These are phyloP conservation scores for Drosophila nannoptera DNA, from an alignment of 1,140 invertebrate species.

Conservation along the genomic window DNA sequence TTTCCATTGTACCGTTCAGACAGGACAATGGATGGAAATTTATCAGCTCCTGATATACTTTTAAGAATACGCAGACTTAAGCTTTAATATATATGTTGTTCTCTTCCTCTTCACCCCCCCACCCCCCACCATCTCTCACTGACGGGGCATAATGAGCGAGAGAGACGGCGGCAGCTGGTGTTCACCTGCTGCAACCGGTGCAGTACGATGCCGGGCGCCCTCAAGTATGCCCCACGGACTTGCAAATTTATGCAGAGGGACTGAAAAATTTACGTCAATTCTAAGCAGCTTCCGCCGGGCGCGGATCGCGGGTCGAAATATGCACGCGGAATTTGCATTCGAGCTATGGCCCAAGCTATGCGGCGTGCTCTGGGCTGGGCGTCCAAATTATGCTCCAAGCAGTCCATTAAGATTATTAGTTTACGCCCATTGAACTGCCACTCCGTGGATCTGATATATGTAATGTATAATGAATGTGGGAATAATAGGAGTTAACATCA, in stretches of 20 bases:
- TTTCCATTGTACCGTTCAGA: too few relatives aligned
- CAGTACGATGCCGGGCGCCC: constrained; percentile 7
- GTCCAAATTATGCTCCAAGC: constrained; percentile 25
- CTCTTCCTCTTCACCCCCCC: too few relatives aligned
- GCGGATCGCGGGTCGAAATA: neutral
- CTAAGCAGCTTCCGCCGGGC: constrained; percentile 19
- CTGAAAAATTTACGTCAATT: constrained; percentile 29
- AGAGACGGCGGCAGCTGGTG: neutral
- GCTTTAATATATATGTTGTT: too few relatives aligned
- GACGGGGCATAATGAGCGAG: neutral
- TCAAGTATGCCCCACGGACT: constrained; percentile 25
- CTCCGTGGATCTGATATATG: neutral
- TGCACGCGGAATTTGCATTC: constrained; percentile 37
- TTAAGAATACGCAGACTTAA: too few relatives aligned
- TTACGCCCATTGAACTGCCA: constrained; percentile 10
- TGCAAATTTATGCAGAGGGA: constrained; percentile 34
- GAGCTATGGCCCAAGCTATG: constrained; percentile 13
- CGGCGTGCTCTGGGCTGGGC: neutral
- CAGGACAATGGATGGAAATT: too few relatives aligned
- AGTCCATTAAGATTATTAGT: constrained; percentile 36
- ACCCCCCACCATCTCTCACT: neutral
- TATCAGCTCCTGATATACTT: too few relatives aligned
- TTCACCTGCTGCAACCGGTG: too few relatives aligned
- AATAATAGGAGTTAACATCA: too few relatives aligned
- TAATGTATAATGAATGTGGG: too few relatives aligned